phyloP scores from a whole-genome alignment of 2,888 invertebrate genomes.

The Watsonalla binaria region DNA sequence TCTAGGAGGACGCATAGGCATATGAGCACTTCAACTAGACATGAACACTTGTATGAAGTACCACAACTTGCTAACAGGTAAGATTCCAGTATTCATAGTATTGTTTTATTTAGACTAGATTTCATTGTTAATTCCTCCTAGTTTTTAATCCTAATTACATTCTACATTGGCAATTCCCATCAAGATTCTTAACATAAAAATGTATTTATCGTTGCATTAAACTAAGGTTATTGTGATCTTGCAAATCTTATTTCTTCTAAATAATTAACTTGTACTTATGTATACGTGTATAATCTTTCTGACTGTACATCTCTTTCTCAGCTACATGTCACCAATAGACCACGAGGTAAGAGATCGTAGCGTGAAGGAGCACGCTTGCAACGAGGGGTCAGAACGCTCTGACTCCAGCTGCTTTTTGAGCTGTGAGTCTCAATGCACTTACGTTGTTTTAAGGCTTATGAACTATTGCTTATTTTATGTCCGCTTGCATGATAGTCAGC shows the following conservation, averaged over 20 bases:
- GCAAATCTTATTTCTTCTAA: no score
- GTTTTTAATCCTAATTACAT: no score
- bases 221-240: no score
- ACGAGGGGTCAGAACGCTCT: slow-evolving; percentile 65
- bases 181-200: no score
- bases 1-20: slow-evolving; percentile 72
- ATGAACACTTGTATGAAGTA: slow-evolving; percentile 93
- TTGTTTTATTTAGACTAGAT: no score
- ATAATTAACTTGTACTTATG: no score
- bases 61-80: slow-evolving; percentile 81
- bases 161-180: no score
- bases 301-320: slow-evolving; percentile 28
- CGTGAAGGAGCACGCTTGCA: slow-evolving; percentile 52
- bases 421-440: slow-evolving; percentile 59
- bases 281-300: neutral
- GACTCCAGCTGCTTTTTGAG: slow-evolving; percentile 76
- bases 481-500: no score
- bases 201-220: no score
- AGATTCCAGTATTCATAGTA: no score
- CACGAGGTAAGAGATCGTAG: slow-evolving; percentile 66
- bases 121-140: neutral
- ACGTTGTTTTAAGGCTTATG: neutral
- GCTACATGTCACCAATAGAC: slow-evolving; percentile 71
- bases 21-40: slow-evolving; percentile 81
- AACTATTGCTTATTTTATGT: no score